Percentiles rank a stretch among this genome's conserved stretches.
phyloP scores from a whole-genome alignment of 2,797 vertebrate genomes.

The Rhinogobio ventralis region DNA sequence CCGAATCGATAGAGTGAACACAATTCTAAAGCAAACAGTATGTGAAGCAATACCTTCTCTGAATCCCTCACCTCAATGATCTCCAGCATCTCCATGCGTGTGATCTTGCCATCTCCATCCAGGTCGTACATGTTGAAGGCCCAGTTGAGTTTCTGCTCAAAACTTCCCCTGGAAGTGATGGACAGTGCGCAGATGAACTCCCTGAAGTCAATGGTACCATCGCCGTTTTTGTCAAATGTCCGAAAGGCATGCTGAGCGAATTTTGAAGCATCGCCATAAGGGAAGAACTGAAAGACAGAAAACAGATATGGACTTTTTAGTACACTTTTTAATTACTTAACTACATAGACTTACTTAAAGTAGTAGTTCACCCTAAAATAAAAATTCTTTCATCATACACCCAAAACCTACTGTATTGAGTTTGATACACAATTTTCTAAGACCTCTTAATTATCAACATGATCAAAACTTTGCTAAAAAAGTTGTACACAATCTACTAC shows the following conservation, averaged over 20 bases:
- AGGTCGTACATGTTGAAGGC: constrained; percentile 93
- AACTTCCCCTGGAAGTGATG: constrained; percentile 88
- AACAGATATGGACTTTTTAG: background rate
- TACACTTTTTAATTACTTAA: background rate
- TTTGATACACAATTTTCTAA: background rate
- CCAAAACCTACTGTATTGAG: background rate
- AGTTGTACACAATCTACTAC: background rate
- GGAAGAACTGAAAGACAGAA: constrained; percentile 81
- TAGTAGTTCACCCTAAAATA: background rate
- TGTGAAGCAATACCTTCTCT: background rate
- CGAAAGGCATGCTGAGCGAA: constrained; percentile 91
- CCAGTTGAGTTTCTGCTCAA: constrained; percentile 92
- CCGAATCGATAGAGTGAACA: background rate
- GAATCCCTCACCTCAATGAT: constrained; percentile 84
- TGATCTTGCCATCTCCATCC: constrained; percentile 89
- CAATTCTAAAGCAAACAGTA: background rate
- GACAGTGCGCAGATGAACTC: constrained; percentile 91
- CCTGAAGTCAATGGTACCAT: constrained; percentile 90
- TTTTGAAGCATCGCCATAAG: constrained; percentile 89
- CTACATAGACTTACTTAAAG: background rate
- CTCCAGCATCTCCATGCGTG: constrained; percentile 90
- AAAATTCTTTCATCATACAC: background rate
- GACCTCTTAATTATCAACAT: background rate
- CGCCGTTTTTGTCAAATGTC: constrained; percentile 90
- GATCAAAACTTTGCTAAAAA: background rate